Evolutionary conservation across 2,113 vertebrate genomes (phyloP), one percentile per base, ranked within the genome.

Genomic region (Neofelis nebulosa): DNA sequence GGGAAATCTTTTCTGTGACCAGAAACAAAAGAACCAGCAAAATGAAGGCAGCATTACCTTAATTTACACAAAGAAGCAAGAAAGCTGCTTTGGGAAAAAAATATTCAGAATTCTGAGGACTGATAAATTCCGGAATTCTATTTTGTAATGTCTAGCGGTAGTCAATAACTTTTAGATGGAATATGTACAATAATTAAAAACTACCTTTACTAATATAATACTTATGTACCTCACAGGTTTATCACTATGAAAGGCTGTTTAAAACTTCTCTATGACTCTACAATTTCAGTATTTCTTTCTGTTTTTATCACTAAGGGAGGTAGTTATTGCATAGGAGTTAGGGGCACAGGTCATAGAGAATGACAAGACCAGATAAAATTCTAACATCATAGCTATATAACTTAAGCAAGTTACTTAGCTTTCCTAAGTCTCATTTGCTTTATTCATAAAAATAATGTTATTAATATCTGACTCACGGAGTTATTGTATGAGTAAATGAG

Each of bases 111-210:
- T 93, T 85, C 33, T 69, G 38, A 29, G 78, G 41, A 86, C 12
- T 85, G 36, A 95, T 83, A 94, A 96, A 91, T 97, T 84, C 89
- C 63, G 33, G 31, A 91, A 94, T 82, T 92, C 31, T 65, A 94
- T 94, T 95, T 94, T 92, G 71, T 69, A 96, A 80, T 76, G 5
- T 69, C 80, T 83, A 96, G 21, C 25, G 85, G 36, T 33, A 94
- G 11, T 63, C 76, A 86, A 52, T 68, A 96, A 93, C 41, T 94
- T 97, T 71, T 48, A 45, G 25, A 96, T 18, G 71, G 57, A 95
- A 80, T 61, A 93, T 82, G 45, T 90, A 88, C 23, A 82, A 88
- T 68, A 96, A 92, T 68, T 96, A 95, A 91, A 79, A 88, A 95
- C 69, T 94, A 86, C 27, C 5, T 91, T 97, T 89, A 82, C 50